These are phyloP conservation scores for Staurois parvus DNA, from an alignment of 2,797 vertebrate genomes.

Conservation along the genomic window DNA sequence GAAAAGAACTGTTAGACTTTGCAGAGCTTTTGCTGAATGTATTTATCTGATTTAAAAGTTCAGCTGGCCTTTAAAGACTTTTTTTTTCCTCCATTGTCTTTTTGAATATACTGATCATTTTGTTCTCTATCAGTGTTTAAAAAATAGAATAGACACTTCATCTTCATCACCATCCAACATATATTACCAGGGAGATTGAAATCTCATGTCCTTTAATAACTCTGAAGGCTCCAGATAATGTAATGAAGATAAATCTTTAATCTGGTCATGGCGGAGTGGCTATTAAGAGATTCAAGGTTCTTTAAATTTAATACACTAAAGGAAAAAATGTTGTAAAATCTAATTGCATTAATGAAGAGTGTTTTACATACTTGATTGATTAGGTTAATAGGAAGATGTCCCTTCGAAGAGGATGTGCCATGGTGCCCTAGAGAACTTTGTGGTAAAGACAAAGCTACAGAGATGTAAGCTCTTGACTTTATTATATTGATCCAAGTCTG, in stretches of 20 bases:
- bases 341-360: slow-evolving; percentile 35
- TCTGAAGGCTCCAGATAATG: slow-evolving; percentile 2
- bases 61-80: too few species aligned
- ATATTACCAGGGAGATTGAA: slow-evolving; percentile 28
- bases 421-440: slow-evolving; percentile 6
- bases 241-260: slow-evolving; percentile 55
- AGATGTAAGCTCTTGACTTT: neutral
- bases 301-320: slow-evolving; percentile 49
- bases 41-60: too few species aligned
- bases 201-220: slow-evolving; percentile 50
- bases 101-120: slow-evolving; percentile 22
- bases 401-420: neutral
- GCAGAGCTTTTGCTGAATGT: too few species aligned
- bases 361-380: slow-evolving; percentile 44
- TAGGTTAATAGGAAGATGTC: slow-evolving; percentile 16
- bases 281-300: slow-evolving; percentile 39
- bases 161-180: slow-evolving; percentile 42
- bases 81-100: slow-evolving; percentile 6
- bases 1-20: too few species aligned
- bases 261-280: slow-evolving; percentile 1
- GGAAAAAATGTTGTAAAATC: slow-evolving; percentile 14
- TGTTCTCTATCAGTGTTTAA: slow-evolving; percentile 13
- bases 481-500: neutral
- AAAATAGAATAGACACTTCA: slow-evolving; percentile 20
- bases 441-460: neutral